These are phyloP conservation scores for Dynastes grantii DNA, from an alignment of 2,888 invertebrate genomes.

Conservation along the genomic window DNA sequence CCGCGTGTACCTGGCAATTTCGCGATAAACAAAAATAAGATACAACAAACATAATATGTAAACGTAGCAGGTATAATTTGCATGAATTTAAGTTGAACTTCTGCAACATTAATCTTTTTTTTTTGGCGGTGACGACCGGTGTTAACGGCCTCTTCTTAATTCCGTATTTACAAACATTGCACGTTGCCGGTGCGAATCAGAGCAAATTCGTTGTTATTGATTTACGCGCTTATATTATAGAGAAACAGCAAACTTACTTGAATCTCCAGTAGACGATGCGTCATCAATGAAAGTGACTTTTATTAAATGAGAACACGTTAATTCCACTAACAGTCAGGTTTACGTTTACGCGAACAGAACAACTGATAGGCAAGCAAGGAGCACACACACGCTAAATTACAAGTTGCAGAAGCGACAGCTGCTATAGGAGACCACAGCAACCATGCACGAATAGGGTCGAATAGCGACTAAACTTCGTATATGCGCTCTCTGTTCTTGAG, in stretches of 20 bases:
- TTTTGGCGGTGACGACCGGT: neutral
- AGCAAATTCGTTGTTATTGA: slow-evolving; percentile 14
- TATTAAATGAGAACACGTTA: slow-evolving; percentile 14
- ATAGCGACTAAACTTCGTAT: slow-evolving; percentile 28
- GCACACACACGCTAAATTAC: slow-evolving; percentile 20
- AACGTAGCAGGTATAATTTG: slow-evolving; percentile 16
- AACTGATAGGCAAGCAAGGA: slow-evolving; percentile 5
- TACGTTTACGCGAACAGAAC: slow-evolving; percentile 18
- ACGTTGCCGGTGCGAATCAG: slow-evolving; percentile 1
- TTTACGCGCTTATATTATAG: neutral
- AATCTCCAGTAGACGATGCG: neutral
- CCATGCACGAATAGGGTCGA: slow-evolving; percentile 20
- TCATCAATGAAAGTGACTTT: slow-evolving; percentile 16
- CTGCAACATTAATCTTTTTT: slow-evolving; percentile 6
- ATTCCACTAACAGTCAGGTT: slow-evolving; percentile 15
- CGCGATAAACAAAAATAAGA: slow-evolving; percentile 5
- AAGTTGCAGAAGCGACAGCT: slow-evolving; percentile 35
- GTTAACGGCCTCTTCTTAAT: slow-evolving; percentile 30
- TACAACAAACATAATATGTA: slow-evolving; percentile 4
- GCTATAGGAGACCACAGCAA: slow-evolving; percentile 13
- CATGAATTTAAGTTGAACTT: slow-evolving; percentile 1
- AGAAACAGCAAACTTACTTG: slow-evolving; percentile 20
- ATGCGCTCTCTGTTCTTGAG: slow-evolving; percentile 31
- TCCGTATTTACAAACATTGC: slow-evolving; percentile 20
- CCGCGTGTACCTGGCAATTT: slow-evolving; percentile 9